phyloP scores from a whole-genome alignment of 2,113 vertebrate species.

The Lasiurus cinereus region DNA sequence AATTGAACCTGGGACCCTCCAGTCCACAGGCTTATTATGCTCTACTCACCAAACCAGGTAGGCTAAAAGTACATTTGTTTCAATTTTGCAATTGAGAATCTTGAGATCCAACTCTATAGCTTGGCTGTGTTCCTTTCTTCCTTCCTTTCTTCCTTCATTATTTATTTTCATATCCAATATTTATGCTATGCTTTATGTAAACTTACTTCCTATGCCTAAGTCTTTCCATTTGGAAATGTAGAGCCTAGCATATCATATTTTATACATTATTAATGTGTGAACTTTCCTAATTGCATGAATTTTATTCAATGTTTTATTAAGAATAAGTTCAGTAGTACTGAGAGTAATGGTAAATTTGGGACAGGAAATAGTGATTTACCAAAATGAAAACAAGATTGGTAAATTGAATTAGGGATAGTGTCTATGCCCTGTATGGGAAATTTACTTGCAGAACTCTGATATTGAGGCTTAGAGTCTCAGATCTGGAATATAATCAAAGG shows the following conservation, averaged over 20 bases:
- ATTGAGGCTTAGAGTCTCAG: not conserved
- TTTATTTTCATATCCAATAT: not conserved
- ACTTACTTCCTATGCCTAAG: not conserved
- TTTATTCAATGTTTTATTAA: not conserved
- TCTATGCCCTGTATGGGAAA: not conserved
- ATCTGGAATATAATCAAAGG: not conserved
- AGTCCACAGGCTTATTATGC: too few relatives aligned
- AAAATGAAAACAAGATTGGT: not conserved
- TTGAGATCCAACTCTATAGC: not conserved
- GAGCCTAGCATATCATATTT: not conserved
- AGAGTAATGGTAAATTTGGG: not conserved
- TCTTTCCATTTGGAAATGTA: conserved; percentile 16
- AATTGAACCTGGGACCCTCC: too few relatives aligned
- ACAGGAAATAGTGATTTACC: not conserved
- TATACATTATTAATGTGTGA: not conserved
- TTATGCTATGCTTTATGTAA: not conserved
- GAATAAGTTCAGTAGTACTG: not conserved
- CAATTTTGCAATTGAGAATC: not conserved
- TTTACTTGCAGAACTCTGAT: not conserved
- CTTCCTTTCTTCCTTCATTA: not conserved
- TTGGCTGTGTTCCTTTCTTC: not conserved
- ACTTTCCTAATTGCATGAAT: not conserved
- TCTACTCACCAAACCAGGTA: too few relatives aligned
- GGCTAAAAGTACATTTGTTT: not conserved
- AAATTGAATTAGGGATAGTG: not conserved